Base-by-base conservation (phyloP, 2,797 vertebrate genomes). In the Melopsittacus undulatus region DNA sequence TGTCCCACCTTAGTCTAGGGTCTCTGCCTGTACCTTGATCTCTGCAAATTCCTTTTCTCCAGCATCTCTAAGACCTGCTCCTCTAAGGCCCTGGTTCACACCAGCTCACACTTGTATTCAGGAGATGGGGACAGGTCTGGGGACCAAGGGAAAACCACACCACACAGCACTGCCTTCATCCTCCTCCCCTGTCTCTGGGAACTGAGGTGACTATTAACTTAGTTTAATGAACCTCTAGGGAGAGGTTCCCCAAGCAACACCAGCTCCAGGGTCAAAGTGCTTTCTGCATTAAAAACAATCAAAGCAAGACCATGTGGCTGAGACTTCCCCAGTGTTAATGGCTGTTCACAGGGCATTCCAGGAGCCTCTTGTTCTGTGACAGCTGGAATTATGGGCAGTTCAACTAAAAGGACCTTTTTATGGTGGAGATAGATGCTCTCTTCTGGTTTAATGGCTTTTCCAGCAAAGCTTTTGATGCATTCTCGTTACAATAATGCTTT, bases 381-480 rank as follows among this genome's bases (percentile, higher is more conserved):
- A 96, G 85, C 61, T 74, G 87, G 89, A 96, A 91, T 95, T 73
- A 93, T 3, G 10, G 81, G 62, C 64, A 78, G 57, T 57, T 89
- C 49, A 38, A 43, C 62, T 72, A 30, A 88, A 96, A 92, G 49
- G 78, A 57, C 91, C 69, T 94, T 95, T 95, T 92, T 79, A 87
- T 79, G 81, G 75, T 89, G 62, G 66, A 94, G 83, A 93, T 74
- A 92, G 92, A 97, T 93, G 75, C 89, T 95, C 79, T 95, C 80
- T 95, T 95, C 92, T 74, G 74, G 87, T 96, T 91, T 87, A 96
- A 95, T 87, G 70, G 89, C 63, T 91, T 84, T 80, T 77, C 57
- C 80, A 94, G 87, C 82, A 92, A 92, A 94, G 90, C 69, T 82
- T 96, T 92, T 96, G 91, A 95, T 90, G 92, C 59, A 40, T 87